Evolutionary conservation across 1,140 invertebrate species (phyloP).

Genomic region (Fopius arisanus): DNA sequence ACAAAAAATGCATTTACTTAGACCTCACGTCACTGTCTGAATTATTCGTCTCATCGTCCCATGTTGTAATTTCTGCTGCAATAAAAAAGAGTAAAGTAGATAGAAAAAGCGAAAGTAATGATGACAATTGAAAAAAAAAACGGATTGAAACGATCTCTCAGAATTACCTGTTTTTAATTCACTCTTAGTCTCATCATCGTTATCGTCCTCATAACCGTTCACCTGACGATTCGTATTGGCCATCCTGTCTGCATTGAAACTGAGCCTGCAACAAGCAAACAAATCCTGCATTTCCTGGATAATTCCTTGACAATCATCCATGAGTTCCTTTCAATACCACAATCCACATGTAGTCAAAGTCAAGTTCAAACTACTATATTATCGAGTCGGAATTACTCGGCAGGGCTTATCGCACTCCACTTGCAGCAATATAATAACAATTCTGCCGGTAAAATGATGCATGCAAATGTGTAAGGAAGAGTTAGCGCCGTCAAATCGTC

Average conservation of each 20-base stretch:
- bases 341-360: background rate
- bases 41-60: slow-evolving; percentile 6
- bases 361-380: background rate
- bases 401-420: background rate
- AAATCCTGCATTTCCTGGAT: background rate
- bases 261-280: background rate
- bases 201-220: background rate
- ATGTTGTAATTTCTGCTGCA: background rate
- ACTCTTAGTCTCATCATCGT: background rate
- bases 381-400: background rate
- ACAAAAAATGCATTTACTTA: background rate
- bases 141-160: background rate
- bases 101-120: background rate
- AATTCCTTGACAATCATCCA: background rate
- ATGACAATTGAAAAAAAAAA: background rate
- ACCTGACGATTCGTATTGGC: background rate
- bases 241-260: background rate
- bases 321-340: background rate
- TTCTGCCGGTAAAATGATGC: background rate
- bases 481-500: background rate
- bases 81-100: background rate
- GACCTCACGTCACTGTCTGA: background rate
- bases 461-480: background rate
- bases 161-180: background rate
- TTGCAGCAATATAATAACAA: background rate